Conservation (phyloP, 2,113 vertebrate genomes). For the Psophia crepitans region DNA sequence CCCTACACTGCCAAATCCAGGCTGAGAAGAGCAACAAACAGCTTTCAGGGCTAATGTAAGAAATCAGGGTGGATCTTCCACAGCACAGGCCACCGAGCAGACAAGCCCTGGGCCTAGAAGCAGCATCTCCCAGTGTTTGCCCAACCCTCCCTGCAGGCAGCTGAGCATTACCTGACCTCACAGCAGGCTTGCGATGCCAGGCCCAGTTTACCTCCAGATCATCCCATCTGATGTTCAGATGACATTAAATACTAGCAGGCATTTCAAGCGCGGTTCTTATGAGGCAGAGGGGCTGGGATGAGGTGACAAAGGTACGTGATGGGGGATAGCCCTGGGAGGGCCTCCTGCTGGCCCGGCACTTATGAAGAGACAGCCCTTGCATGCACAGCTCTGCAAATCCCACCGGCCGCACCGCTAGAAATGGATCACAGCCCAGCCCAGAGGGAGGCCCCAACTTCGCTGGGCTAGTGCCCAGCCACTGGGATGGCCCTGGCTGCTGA, state of each 20-base stretch:
- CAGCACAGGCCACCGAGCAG: neutral
- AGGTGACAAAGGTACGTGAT: no score
- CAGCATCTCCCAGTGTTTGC: neutral
- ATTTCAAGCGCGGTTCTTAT: neutral
- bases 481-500: neutral
- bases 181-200: neutral
- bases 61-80: neutral
- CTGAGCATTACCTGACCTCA: neutral
- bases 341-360: neutral
- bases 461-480: neutral
- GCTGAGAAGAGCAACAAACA: neutral
- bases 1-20: neutral
- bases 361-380: neutral
- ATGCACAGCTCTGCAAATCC: neutral
- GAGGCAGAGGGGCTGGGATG: neutral
- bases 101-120: neutral
- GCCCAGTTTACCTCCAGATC: accelerated
- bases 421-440: neutral
- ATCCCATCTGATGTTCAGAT: neutral
- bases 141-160: neutral
- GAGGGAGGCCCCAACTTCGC: neutral
- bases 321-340: no score
- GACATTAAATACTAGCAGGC: neutral
- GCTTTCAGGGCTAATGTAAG: neutral
- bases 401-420: neutral